A percentile compares a stretch with the other conserved stretches of the same genome.
Conservation (phyloP, 2,888 invertebrate species). For the Parapristionchus giblindavisi region DNA sequence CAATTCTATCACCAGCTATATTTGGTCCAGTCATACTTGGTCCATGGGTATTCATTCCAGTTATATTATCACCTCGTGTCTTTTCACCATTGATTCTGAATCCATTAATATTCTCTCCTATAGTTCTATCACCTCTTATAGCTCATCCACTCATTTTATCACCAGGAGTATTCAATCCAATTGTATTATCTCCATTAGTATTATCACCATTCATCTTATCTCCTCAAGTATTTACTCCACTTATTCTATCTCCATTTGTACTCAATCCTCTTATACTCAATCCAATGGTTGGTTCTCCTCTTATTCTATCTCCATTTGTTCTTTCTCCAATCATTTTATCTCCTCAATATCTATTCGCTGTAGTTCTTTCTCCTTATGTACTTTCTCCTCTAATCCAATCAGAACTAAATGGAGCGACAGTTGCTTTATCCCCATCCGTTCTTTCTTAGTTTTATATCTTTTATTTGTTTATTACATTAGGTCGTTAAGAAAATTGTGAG, state of each 20-base stretch:
- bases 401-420: constrained; percentile 42
- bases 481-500: too few relatives aligned
- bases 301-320: constrained; percentile 53
- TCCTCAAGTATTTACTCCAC: constrained; percentile 8
- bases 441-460: constrained; percentile 22
- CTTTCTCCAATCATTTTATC: constrained; percentile 57
- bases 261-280: constrained; percentile 51
- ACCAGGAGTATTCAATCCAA: constrained; percentile 54
- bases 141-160: constrained; percentile 57
- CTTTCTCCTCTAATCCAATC: constrained; percentile 44
- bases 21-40: constrained; percentile 65
- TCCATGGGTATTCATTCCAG: constrained; percentile 66
- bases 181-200: constrained; percentile 38
- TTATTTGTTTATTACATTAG: not conserved
- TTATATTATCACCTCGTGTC: constrained; percentile 65
- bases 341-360: constrained; percentile 47
- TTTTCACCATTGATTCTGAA: constrained; percentile 58
- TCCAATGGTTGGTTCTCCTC: constrained; percentile 46
- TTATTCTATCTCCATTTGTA: constrained; percentile 42
- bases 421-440: constrained; percentile 48
- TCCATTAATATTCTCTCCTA: constrained; percentile 60
- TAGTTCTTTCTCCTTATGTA: constrained; percentile 49
- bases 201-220: not conserved
- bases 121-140: constrained; percentile 61
- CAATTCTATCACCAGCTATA: constrained; percentile 61